Evolutionary conservation across 2,113 vertebrate species (phyloP), one percentile per base, ranked within the genome.

Genomic region (Bufo gargarizans): DNA sequence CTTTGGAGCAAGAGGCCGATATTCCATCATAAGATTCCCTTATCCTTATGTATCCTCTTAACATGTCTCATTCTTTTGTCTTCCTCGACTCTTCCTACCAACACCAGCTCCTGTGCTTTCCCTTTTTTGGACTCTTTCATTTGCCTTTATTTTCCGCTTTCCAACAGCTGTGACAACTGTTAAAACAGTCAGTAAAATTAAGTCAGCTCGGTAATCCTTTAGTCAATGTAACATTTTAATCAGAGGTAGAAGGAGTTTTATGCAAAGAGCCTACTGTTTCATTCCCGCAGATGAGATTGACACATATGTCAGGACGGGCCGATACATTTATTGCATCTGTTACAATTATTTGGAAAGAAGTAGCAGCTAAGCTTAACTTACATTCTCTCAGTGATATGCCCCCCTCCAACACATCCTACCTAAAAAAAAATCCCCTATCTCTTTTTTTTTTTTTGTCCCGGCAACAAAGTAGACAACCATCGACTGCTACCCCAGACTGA

Each of bases 111-210:
- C 74, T 86, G 6, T 19, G 56, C 59, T 67, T 63, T 5, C 56
- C 13, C 81, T 91, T 92, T 94, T 94, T 92, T 91, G 81, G 90
- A 93, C 91, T 91, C 91, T 93, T 95, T 95, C 93, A 94, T 94
- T 93, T 93, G 93, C 93, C 93, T 93, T 65, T 33, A 33, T 33
- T 33, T 94, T 93, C 93, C 93, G 91, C 93, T 93, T 95, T 90
- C 93, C 94, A 95, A 94, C 95, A 96, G 95, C 95, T 96, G 95
- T 95, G 95, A 95, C 95, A 96, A 95, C 95, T 96, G 95, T 95
- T 95, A 96, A 95, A 96, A 95, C 94, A 96, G 95, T 95, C 94
- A 92, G 95, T 94, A 96, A 96, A 96, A 96, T 96, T 95, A 95
- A 95, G 95, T 94, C 94, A 65, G 91, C 93, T 94, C 93, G 93